A percentile compares a stretch with the other conserved stretches of the same genome.
Conservation (phyloP, 2,113 vertebrate species). For the Mesocricetus auratus region DNA sequence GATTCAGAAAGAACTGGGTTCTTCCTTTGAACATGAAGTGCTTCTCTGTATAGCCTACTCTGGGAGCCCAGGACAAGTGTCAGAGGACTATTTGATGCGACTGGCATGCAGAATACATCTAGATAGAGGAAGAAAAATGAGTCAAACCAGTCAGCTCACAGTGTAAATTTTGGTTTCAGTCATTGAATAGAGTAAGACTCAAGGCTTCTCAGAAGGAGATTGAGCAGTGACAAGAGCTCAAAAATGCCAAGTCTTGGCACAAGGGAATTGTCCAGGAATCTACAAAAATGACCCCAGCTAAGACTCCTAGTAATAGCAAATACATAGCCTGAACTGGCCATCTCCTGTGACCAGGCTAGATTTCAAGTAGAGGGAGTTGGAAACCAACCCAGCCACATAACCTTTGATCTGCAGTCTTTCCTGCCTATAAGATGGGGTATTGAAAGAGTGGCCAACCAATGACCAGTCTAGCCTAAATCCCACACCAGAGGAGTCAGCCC, state of each 20-base stretch:
- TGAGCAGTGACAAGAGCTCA: background rate
- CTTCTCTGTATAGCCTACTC: background rate
- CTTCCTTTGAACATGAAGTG: background rate
- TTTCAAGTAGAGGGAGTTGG: background rate
- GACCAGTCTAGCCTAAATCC: background rate
- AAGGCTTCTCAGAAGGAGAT: background rate
- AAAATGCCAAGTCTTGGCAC: background rate
- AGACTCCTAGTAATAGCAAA: background rate
- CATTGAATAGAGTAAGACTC: background rate
- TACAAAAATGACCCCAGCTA: background rate
- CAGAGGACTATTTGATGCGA: background rate
- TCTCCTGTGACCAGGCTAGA: background rate
- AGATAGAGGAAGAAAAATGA: background rate
- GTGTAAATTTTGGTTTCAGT: background rate
- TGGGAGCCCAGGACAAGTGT: background rate
- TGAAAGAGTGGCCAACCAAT: background rate
- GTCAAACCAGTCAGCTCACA: background rate
- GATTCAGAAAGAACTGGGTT: constrained; percentile 51
- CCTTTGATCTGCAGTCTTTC: background rate
- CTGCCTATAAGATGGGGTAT: background rate
- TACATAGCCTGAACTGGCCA: background rate
- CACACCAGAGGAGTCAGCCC: background rate
- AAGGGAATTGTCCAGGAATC: background rate
- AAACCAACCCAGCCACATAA: background rate
- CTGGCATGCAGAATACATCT: background rate